A percentile compares a stretch with the other conserved stretches of the same genome.
phyloP scores from a whole-genome alignment of 2,888 invertebrate genomes.

The Sylvicola fuscatus region DNA sequence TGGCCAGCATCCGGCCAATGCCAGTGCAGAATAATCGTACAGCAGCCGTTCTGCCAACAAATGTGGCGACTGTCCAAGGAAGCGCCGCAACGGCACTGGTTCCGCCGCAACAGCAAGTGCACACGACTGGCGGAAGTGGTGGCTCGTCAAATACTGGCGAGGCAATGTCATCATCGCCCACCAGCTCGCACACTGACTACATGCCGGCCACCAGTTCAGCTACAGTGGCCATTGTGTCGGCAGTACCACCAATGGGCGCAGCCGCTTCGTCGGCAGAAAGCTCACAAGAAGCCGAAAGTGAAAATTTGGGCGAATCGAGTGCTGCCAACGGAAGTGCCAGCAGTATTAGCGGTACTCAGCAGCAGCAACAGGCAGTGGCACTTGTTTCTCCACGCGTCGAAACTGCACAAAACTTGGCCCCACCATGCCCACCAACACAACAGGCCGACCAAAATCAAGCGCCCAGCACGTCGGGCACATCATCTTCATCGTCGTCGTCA shows the following conservation, averaged over 20 bases:
- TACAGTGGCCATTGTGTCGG: slow-evolving; percentile 36
- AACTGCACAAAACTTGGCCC: slow-evolving; percentile 28
- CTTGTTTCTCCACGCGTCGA: slow-evolving; percentile 49
- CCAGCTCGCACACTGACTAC: slow-evolving; percentile 60
- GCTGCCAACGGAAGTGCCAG: slow-evolving; percentile 13
- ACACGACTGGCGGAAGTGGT: slow-evolving; percentile 26
- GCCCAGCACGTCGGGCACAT: slow-evolving; percentile 19
- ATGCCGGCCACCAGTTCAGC: slow-evolving; percentile 67
- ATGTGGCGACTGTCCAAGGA: slow-evolving; percentile 17
- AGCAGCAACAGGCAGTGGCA: slow-evolving; percentile 41
- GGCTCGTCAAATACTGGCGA: slow-evolving; percentile 16
- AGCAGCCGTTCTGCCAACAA: slow-evolving; percentile 58
- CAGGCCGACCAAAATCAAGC: slow-evolving; percentile 18
- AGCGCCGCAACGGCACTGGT: slow-evolving; percentile 30
- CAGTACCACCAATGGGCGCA: slow-evolving; percentile 36
- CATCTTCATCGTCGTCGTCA: slow-evolving; percentile 15
- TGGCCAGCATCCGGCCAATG: slow-evolving; percentile 87
- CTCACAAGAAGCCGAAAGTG: slow-evolving; percentile 26
- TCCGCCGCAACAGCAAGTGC: slow-evolving; percentile 39
- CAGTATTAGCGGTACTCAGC: slow-evolving; percentile 12
- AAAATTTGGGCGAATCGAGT: slow-evolving; percentile 20
- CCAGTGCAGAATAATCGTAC: slow-evolving; percentile 47
- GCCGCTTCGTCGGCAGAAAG: slow-evolving; percentile 19
- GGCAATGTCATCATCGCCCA: slow-evolving; percentile 43
- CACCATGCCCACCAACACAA: slow-evolving; percentile 12